These are phyloP conservation scores for Carposina sasakii DNA, from an alignment of 1,140 invertebrate species.

Conservation along the genomic window DNA sequence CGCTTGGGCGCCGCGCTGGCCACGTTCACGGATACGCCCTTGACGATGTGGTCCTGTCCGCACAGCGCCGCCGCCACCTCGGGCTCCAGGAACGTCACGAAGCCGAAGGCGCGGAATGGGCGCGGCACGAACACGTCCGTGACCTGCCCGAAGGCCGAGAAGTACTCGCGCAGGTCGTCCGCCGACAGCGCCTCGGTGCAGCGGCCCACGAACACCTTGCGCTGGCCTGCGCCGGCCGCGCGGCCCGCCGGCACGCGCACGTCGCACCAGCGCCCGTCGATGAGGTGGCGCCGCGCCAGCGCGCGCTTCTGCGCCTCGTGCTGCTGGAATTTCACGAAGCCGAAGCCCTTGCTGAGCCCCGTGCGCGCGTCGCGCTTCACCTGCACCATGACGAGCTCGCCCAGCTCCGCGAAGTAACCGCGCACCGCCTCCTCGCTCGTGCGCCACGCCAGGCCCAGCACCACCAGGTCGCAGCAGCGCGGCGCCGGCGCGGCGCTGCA, in stretches of 20 bases:
- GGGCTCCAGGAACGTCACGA: constrained; percentile 95
- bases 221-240: constrained; percentile 88
- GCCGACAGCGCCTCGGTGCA: constrained; percentile 93
- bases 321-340: constrained; percentile 85
- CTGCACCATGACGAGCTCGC: constrained; percentile 83
- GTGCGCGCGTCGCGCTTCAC: constrained; percentile 83
- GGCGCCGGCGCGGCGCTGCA: constrained; percentile 76
- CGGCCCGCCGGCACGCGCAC: constrained; percentile 85
- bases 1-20: constrained; percentile 94
- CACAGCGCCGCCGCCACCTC: constrained; percentile 94
- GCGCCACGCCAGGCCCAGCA: constrained; percentile 85
- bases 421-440: constrained; percentile 83
- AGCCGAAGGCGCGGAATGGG: constrained; percentile 95
- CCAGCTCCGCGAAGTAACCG: constrained; percentile 83
- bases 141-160: constrained; percentile 94
- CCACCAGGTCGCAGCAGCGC: constrained; percentile 89
- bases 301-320: constrained; percentile 79
- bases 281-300: constrained; percentile 80
- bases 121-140: constrained; percentile 97
- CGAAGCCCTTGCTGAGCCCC: constrained; percentile 87
- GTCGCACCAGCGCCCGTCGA: constrained; percentile 87
- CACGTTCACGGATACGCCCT: constrained; percentile 95
- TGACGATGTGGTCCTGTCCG: constrained; percentile 98
- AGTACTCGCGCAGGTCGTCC: constrained; percentile 94
- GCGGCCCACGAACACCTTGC: constrained; percentile 96